Conservation (phyloP, 2,888 invertebrate genomes). For the Tillus elongatus region DNA sequence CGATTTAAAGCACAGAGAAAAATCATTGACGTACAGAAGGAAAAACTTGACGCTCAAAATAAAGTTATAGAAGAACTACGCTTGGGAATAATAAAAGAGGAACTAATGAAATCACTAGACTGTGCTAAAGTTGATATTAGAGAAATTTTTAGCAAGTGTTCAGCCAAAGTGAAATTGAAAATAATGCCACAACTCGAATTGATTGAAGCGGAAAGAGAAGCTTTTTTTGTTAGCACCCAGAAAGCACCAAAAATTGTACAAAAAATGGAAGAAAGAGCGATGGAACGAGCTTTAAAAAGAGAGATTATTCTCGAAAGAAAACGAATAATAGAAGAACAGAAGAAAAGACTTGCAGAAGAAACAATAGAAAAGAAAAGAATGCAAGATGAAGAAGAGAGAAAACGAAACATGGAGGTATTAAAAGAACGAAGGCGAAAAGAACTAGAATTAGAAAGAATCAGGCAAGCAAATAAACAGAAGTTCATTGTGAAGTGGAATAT, state of each 20-base stretch:
- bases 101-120: constrained; percentile 52
- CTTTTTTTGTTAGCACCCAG: constrained; percentile 42
- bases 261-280: constrained; percentile 64
- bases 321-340: constrained; percentile 43
- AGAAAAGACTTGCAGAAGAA: constrained; percentile 52
- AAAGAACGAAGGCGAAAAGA: constrained; percentile 53
- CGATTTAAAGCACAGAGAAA: constrained; percentile 60
- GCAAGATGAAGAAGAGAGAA: constrained; percentile 53
- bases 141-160: constrained; percentile 40
- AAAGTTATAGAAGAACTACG: constrained; percentile 64
- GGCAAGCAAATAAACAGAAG: constrained; percentile 46
- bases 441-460: constrained; percentile 47
- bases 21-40: constrained; percentile 62
- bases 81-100: constrained; percentile 58
- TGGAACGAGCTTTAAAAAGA: constrained; percentile 48
- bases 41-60: constrained; percentile 62
- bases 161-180: constrained; percentile 40
- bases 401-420: constrained; percentile 51
- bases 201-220: constrained; percentile 39
- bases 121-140: constrained; percentile 49
- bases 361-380: constrained; percentile 49
- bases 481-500: constrained; percentile 40
- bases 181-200: constrained; percentile 42
- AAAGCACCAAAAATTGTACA: constrained; percentile 60
- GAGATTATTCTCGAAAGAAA: constrained; percentile 45